A percentile compares a stretch with the other conserved stretches of the same genome.
Evolutionary conservation across 2,797 vertebrate genomes (phyloP).

Genomic region (Paedocypris micromegethes): DNA sequence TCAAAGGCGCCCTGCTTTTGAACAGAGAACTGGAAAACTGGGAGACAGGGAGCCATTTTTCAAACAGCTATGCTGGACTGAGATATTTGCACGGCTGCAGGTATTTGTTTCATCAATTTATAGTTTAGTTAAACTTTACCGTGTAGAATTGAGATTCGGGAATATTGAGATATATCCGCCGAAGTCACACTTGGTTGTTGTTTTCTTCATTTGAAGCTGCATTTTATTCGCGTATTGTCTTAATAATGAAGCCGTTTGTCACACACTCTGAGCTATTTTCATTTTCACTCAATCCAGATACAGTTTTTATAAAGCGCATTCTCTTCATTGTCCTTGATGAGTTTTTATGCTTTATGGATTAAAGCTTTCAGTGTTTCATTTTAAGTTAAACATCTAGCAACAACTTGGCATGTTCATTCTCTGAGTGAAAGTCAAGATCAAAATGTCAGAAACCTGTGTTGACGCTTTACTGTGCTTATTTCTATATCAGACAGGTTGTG

Average conservation of each 20-base stretch:
- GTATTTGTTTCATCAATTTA: background rate
- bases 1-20: slow-evolving; percentile 76
- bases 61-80: slow-evolving; percentile 63
- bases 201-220: too few species aligned
- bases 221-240: too few species aligned
- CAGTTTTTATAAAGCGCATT: too few species aligned
- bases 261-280: too few species aligned
- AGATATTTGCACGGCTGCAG: slow-evolving; percentile 52
- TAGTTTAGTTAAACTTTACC: background rate
- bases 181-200: too few species aligned
- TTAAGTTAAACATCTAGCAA: background rate
- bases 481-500: slow-evolving; percentile 45
- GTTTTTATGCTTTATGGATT: background rate
- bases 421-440: background rate
- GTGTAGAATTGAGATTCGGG: background rate
- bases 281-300: too few species aligned
- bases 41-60: slow-evolving; percentile 53
- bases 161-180: background rate
- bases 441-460: background rate
- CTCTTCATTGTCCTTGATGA: background rate
- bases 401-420: slow-evolving; percentile 13
- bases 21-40: slow-evolving; percentile 54
- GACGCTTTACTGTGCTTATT: slow-evolving; percentile 30
- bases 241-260: too few species aligned
- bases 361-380: slow-evolving; percentile 2